phyloP scores from a whole-genome alignment of 2,888 invertebrate genomes.

The Hirtodrosophila confusa region DNA sequence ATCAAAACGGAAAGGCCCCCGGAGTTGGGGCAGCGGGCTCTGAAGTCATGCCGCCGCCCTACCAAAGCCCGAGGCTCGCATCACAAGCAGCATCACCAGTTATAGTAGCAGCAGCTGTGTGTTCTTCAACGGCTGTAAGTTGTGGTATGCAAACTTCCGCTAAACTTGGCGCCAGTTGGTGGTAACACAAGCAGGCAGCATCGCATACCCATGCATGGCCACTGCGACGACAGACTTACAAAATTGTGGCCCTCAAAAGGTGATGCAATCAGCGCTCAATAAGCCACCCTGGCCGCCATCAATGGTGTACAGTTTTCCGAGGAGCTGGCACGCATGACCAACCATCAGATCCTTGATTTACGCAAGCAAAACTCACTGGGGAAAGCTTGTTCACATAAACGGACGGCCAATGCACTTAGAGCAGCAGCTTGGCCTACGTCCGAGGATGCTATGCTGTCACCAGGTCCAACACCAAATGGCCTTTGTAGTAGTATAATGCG shows the following conservation, averaged over 20 bases:
- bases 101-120: background rate
- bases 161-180: constrained; percentile 5
- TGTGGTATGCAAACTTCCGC: constrained; percentile 33
- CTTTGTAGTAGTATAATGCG: no score
- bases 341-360: constrained; percentile 77
- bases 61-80: background rate
- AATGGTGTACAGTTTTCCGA: constrained; percentile 77
- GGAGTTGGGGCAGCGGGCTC: no score
- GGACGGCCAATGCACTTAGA: no score
- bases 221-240: background rate
- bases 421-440: no score
- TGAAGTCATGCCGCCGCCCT: background rate
- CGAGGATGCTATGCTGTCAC: no score
- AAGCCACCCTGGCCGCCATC: constrained; percentile 64
- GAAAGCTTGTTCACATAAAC: constrained; percentile 7
- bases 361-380: constrained; percentile 71
- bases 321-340: constrained; percentile 70
- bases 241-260: background rate
- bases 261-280: constrained; percentile 44
- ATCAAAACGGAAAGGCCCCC: no score
- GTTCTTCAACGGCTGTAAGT: background rate
- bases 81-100: background rate
- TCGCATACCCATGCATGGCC: background rate
- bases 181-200: background rate
- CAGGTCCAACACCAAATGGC: no score